Conservation (phyloP, 2,888 invertebrate genomes). For the Ariolimax columbianus region DNA sequence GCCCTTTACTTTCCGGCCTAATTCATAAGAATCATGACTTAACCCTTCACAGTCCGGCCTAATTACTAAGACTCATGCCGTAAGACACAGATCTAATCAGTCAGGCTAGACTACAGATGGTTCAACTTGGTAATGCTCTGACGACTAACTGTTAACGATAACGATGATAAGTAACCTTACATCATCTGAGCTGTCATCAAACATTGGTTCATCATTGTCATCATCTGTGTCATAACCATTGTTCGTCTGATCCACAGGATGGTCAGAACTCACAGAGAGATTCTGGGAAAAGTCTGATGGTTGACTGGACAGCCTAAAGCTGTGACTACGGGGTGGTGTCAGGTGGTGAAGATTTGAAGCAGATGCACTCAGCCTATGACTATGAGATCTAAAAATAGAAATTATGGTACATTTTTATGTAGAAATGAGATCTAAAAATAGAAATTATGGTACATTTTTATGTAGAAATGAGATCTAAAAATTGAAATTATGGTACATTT, state of each 20-base stretch:
- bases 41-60: too few relatives aligned
- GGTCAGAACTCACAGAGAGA: background rate
- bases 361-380: conserved; percentile 45
- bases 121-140: too few relatives aligned
- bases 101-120: too few relatives aligned
- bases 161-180: conserved; percentile 33
- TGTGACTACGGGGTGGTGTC: conserved; percentile 41
- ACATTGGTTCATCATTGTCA: conserved; percentile 31
- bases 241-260: background rate
- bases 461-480: conserved; percentile 12
- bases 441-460: background rate
- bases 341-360: conserved; percentile 40
- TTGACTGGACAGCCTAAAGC: conserved; percentile 35
- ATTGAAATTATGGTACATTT: background rate
- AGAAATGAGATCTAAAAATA: conserved; percentile 18
- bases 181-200: conserved; percentile 47
- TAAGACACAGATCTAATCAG: too few relatives aligned
- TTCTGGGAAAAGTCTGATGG: background rate
- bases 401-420: background rate
- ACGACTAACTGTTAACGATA: too few relatives aligned
- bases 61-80: too few relatives aligned
- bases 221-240: conserved; percentile 43
- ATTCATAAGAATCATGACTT: too few relatives aligned
- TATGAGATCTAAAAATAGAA: conserved; percentile 37
- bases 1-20: too few relatives aligned